Conservation (phyloP, 2,888 invertebrate genomes). For the Baccha elongata region DNA sequence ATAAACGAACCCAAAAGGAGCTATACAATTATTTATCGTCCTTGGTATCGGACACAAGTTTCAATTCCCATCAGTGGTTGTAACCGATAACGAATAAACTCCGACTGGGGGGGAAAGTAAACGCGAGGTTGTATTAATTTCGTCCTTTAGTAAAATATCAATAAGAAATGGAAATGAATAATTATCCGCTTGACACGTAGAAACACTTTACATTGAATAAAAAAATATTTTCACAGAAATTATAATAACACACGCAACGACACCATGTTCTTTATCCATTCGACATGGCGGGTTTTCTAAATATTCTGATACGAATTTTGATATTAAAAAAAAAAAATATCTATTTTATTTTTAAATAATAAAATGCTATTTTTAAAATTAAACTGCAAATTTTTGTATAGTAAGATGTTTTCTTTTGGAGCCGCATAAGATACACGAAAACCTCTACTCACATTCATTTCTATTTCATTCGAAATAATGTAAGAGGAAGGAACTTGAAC, state of each 20-base stretch:
- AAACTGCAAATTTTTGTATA: constrained; percentile 59
- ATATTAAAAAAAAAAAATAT: constrained; percentile 70
- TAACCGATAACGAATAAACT: constrained; percentile 11
- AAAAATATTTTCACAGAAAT: no score
- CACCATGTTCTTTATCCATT: neutral
- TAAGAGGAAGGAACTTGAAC: neutral
- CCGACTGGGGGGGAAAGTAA: constrained; percentile 16
- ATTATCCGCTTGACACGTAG: constrained; percentile 13
- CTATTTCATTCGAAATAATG: neutral
- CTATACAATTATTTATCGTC: constrained; percentile 36
- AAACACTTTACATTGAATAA: neutral
- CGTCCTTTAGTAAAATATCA: constrained; percentile 45
- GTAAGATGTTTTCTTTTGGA: constrained; percentile 35
- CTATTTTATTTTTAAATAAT: constrained; percentile 12
- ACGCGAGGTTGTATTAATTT: constrained; percentile 23
- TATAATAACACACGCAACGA: constrained; percentile 20
- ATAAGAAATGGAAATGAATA: constrained; percentile 50
- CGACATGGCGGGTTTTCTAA: neutral
- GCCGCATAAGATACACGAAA: constrained; percentile 17
- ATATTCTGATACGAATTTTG: constrained; percentile 42
- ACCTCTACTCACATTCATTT: neutral
- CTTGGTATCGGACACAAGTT: constrained; percentile 42
- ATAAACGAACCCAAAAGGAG: constrained; percentile 36
- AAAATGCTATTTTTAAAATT: constrained; percentile 65
- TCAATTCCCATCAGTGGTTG: constrained; percentile 45